These are phyloP conservation scores for Eugnorisma glareosa DNA, from an alignment of 2,888 invertebrate species.

Conservation along the genomic window DNA sequence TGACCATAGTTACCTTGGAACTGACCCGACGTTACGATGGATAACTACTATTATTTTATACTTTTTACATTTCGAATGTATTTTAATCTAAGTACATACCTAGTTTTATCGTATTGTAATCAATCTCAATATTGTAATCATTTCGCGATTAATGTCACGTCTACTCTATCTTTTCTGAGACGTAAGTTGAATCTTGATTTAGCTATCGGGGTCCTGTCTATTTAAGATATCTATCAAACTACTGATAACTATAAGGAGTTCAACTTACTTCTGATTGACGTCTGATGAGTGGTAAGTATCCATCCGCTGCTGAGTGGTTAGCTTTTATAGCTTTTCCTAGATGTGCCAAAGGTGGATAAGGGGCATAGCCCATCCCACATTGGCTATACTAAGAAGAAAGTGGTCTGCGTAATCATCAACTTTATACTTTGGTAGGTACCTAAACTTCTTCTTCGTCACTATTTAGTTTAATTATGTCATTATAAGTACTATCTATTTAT, in stretches of 20 bases:
- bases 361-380: not conserved
- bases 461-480: not conserved
- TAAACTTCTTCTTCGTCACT: not conserved
- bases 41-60: not conserved
- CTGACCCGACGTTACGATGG: too few relatives aligned
- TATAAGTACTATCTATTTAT: not conserved
- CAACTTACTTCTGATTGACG: not conserved
- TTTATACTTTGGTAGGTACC: not conserved
- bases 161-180: not conserved
- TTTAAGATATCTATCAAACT: not conserved
- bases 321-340: not conserved
- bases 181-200: not conserved
- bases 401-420: not conserved
- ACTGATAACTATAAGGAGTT: not conserved
- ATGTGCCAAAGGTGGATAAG: not conserved
- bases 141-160: not conserved
- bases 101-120: conserved; percentile 7
- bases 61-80: not conserved
- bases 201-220: not conserved
- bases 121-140: not conserved
- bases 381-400: not conserved
- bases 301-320: not conserved
- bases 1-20: not conserved
- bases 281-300: not conserved
- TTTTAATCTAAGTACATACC: too few relatives aligned